Evolutionary conservation across 2,888 invertebrate genomes (phyloP).

Genomic region (Nemurella pictetii): DNA sequence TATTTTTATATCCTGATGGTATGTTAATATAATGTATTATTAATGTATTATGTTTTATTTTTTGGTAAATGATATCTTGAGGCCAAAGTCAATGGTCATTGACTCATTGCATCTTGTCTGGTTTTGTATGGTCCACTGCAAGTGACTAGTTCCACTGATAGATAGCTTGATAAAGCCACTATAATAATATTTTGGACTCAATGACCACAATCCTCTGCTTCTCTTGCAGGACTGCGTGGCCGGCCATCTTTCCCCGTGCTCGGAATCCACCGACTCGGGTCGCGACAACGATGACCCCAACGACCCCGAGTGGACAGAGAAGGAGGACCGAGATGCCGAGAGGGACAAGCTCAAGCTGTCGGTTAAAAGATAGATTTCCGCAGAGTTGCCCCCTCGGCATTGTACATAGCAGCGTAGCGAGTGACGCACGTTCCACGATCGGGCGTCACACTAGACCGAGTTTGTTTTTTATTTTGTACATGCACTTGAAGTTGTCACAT

Average conservation of each 20-base stretch:
- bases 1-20: too few relatives aligned
- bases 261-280: slow-evolving; percentile 59
- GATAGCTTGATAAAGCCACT: too few relatives aligned
- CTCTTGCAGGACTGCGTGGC: slow-evolving; percentile 50
- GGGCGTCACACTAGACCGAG: background rate
- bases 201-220: too few relatives aligned
- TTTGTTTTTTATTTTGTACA: background rate
- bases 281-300: slow-evolving; percentile 78
- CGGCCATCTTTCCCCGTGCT: slow-evolving; percentile 55
- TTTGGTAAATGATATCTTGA: too few relatives aligned
- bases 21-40: too few relatives aligned
- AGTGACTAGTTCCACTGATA: too few relatives aligned
- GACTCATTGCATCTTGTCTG: too few relatives aligned
- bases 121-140: too few relatives aligned
- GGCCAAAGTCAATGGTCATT: too few relatives aligned
- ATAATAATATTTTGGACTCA: too few relatives aligned
- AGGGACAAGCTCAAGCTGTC: slow-evolving; percentile 40
- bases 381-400: background rate
- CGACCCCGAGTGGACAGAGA: slow-evolving; percentile 79
- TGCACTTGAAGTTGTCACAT: background rate
- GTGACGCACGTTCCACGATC: background rate
- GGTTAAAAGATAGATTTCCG: slow-evolving; percentile 38
- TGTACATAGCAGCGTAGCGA: background rate
- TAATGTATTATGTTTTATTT: too few relatives aligned
- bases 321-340: slow-evolving; percentile 50